Evolutionary conservation across 1,140 invertebrate species (phyloP).

Genomic region (Hypsibius dujardini): DNA sequence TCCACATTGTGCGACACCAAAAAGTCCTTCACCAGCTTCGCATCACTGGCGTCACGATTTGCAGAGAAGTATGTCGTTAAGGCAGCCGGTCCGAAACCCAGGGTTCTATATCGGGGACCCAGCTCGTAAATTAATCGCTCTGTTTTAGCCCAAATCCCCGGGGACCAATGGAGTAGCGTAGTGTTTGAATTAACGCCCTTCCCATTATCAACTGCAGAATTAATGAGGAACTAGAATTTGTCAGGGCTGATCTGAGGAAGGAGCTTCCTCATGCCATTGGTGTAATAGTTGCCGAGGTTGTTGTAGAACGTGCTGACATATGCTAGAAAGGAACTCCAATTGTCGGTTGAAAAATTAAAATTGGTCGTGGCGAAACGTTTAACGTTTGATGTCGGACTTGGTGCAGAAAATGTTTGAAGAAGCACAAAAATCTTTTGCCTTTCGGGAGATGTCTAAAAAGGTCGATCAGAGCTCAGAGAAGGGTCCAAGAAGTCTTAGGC

Average conservation of each 20-base stretch:
- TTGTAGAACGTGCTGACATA: slow-evolving; percentile 45
- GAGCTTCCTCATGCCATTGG: slow-evolving; percentile 82
- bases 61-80: slow-evolving; percentile 78
- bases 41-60: slow-evolving; percentile 68
- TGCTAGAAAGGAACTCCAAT: background rate
- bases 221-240: slow-evolving; percentile 19
- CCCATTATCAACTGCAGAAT: too few relatives aligned
- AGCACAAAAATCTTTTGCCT: background rate
- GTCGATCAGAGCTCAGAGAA: background rate
- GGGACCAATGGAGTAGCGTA: background rate
- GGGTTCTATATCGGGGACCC: slow-evolving; percentile 29
- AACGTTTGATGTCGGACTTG: background rate
- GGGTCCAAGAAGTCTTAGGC: background rate
- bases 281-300: slow-evolving; percentile 81
- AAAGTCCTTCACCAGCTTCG: slow-evolving; percentile 62
- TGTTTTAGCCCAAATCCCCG: slow-evolving; percentile 42
- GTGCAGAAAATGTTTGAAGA: background rate
- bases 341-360: background rate
- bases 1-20: slow-evolving; percentile 61
- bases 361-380: background rate
- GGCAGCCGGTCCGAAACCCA: slow-evolving; percentile 38
- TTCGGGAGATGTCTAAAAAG: background rate
- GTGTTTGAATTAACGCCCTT: background rate
- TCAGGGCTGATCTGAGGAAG: slow-evolving; percentile 56
- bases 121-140: slow-evolving; percentile 49